Conservation (phyloP, 2,888 invertebrate genomes). For the Pristionchus mayeri region DNA sequence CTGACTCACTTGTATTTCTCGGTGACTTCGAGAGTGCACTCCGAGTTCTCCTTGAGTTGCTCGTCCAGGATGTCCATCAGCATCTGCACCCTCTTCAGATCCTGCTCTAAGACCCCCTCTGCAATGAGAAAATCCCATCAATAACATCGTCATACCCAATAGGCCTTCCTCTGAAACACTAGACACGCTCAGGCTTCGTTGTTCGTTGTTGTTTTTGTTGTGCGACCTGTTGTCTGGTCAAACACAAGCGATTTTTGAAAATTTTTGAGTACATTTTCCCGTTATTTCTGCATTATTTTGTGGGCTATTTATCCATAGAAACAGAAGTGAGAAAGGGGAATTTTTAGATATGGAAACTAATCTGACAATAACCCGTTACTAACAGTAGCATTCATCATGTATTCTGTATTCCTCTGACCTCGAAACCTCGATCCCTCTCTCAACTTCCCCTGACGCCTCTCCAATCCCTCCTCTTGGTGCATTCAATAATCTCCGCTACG, state of each 20-base stretch:
- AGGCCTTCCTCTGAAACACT: background rate
- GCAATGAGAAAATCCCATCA: background rate
- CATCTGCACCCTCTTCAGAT: slow-evolving; percentile 44
- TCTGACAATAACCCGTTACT: no score
- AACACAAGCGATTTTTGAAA: no score
- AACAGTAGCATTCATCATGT: no score
- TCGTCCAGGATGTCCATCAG: slow-evolving; percentile 28
- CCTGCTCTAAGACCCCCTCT: slow-evolving; percentile 1
- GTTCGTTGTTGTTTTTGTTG: no score
- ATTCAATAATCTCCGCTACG: slow-evolving; percentile 28
- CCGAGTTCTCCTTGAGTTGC: slow-evolving; percentile 42
- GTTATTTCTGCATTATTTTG: no score
- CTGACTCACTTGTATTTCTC: slow-evolving; percentile 29
- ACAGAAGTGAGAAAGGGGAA: no score
- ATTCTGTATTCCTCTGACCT: background rate
- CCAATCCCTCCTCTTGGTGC: slow-evolving; percentile 1
- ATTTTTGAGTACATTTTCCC: no score
- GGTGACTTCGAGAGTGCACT: slow-evolving; percentile 30
- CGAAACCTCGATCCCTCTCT: background rate
- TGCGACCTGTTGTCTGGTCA: no score
- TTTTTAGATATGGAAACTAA: background rate
- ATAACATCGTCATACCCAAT: background rate
- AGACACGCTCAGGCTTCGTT: no score
- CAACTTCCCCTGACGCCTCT: background rate
- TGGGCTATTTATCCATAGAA: no score